Conservation (phyloP, 2,797 vertebrate genomes). For the Gambusia yucatana region DNA sequence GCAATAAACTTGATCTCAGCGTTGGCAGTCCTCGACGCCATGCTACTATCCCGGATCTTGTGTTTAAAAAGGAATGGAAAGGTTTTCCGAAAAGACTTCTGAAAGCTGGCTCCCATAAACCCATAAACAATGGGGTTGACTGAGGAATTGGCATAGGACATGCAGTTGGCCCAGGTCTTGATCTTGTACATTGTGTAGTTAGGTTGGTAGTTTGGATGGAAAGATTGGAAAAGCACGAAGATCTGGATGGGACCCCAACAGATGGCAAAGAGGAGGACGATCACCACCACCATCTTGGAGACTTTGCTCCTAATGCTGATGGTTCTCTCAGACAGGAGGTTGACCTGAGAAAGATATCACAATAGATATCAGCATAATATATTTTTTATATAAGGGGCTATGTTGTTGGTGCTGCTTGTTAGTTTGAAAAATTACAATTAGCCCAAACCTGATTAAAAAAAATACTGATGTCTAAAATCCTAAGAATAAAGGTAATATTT, state of each 20-base stretch:
- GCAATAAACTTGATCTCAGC: constrained; percentile 89
- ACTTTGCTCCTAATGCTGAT: constrained; percentile 87
- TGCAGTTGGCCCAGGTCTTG: constrained; percentile 91
- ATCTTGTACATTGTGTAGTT: constrained; percentile 88
- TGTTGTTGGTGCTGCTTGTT: background rate
- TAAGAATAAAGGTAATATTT: background rate
- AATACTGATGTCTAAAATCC: background rate
- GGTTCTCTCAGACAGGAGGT: constrained; percentile 86
- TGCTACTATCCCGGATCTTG: constrained; percentile 84
- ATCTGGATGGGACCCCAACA: constrained; percentile 89
- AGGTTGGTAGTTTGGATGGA: constrained; percentile 81
- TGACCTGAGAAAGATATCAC: constrained; percentile 72
- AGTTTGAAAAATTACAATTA: background rate
- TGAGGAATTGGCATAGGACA: constrained; percentile 90
- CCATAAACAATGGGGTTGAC: constrained; percentile 89
- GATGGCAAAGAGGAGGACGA: constrained; percentile 85
- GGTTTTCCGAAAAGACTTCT: constrained; percentile 88
- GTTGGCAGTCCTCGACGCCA: constrained; percentile 84
- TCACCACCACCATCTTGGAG: constrained; percentile 90
- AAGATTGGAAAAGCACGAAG: constrained; percentile 84
- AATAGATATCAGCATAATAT: background rate
- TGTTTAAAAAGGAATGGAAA: constrained; percentile 87
- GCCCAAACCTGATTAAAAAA: background rate
- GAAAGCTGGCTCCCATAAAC: constrained; percentile 89
- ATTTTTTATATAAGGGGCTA: background rate